Conservation (phyloP, 1,140 invertebrate species). For the Venturia canescens region DNA sequence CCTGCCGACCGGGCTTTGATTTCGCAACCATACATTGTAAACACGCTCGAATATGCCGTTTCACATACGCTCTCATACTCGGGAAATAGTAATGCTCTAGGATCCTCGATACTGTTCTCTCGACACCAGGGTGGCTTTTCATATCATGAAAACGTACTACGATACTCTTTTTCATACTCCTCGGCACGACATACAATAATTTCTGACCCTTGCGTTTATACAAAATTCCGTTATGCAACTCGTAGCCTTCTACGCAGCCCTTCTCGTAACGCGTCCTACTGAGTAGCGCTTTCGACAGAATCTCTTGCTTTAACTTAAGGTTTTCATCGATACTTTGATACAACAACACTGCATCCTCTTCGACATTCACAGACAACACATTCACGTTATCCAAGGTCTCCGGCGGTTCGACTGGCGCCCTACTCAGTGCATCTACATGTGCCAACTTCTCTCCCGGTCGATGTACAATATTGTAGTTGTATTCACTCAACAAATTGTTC, state of each 20-base stretch:
- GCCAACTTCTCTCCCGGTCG: background rate
- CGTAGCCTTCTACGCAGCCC: background rate
- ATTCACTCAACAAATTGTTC: background rate
- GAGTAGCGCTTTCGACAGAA: background rate
- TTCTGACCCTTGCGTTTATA: background rate
- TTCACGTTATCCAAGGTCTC: background rate
- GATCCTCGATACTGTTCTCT: constrained; percentile 14
- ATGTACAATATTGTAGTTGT: constrained; percentile 2
- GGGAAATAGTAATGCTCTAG: constrained; percentile 32
- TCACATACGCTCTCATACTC: background rate
- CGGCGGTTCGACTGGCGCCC: background rate
- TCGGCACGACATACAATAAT: constrained; percentile 20
- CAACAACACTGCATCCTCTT: background rate
- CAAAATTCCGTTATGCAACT: constrained; percentile 23
- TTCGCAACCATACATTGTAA: constrained; percentile 53
- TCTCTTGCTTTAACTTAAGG: background rate
- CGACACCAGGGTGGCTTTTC: constrained; percentile 22
- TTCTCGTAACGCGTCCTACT: background rate
- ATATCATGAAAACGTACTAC: constrained; percentile 30
- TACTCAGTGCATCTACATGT: background rate
- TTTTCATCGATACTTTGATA: background rate
- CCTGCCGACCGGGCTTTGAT: constrained; percentile 36
- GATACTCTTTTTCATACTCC: background rate
- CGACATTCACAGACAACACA: background rate
- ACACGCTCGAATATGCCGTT: constrained; percentile 52